A percentile compares a stretch with the other conserved stretches of the same genome.
phyloP scores from a whole-genome alignment of 2,113 vertebrate species.

The Tenebrosternarchus preto region DNA sequence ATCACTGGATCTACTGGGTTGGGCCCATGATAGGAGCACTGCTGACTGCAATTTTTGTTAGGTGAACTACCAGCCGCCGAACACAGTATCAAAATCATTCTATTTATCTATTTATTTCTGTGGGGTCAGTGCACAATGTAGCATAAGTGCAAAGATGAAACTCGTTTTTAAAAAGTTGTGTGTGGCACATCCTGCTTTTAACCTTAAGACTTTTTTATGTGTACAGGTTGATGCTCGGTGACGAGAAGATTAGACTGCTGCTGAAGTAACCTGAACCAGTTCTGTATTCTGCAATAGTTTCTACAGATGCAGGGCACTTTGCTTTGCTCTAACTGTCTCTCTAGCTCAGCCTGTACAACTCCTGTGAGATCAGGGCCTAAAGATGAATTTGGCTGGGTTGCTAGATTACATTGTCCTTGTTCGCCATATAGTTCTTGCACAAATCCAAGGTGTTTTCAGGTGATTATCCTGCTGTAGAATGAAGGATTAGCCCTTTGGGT shows the following conservation, averaged over 20 bases:
- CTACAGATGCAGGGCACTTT: background rate
- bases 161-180: too few species aligned
- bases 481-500: too few species aligned
- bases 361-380: too few species aligned
- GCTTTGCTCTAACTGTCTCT: background rate
- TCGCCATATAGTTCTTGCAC: too few species aligned
- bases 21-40: conserved; percentile 78
- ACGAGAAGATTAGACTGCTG: conserved; percentile 50
- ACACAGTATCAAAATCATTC: background rate
- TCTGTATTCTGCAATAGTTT: background rate
- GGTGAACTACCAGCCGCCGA: conserved; percentile 61
- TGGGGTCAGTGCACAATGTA: background rate
- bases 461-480: too few species aligned
- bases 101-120: background rate
- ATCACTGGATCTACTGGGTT: conserved; percentile 90
- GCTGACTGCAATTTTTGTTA: conserved; percentile 70
- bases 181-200: too few species aligned
- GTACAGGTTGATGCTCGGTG: conserved; percentile 57
- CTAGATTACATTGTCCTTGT: too few species aligned
- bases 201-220: background rate
- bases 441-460: too few species aligned
- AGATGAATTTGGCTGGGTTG: too few species aligned
- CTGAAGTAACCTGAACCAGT: conserved; percentile 38
- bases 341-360: background rate
- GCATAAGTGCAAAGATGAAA: background rate